Evolutionary conservation across 2,797 vertebrate genomes (phyloP), one percentile per base, ranked within the genome.

Genomic region (Buceros bicornis): DNA sequence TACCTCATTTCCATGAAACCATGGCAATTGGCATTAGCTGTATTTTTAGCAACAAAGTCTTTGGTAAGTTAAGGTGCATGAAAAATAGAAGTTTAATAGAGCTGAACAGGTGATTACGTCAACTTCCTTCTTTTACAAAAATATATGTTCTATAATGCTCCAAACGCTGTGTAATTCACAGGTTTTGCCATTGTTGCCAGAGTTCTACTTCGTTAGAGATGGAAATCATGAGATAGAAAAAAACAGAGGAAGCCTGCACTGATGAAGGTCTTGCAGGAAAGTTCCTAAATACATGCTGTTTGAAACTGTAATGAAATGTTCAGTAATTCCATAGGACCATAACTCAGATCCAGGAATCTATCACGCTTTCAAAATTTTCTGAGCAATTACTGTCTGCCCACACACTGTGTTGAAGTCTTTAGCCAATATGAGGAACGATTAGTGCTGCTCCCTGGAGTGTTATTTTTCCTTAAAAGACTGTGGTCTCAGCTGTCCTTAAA

Each of bases 1-100:
- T 24, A 47, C 19, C 3, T 73, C 6, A 48, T 84, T 90, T 82
- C 67, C 24, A 48, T 80, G 66, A 87, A 89, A 76, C 29, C 40
- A 29, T 57, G 29, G 50, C 76, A 83, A 87, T 48, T 92, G 28
- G 11, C 54, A 76, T 82, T 82, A 76, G 24, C 8, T 56, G 2
- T 51, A 58, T 84, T 87, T 95, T 93, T 82, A 91, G 56, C 33
- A 66, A 79, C 16, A 31, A 80, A 54, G 9, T 51, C 42, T 62
- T 72, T 72, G 43, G 29, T 65, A 93, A 89, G 29, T 10, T 79
- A 69, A 93, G 43, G 56, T 91, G 35, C 15, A 28, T 60, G 71
- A 74, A 92, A 93, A 91, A 65, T 33, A 91, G 67, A 76, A 89
- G 43, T 19, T 87, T 84, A 93, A 82, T 58, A 92, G 64, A 85